A percentile compares a stretch with the other conserved stretches of the same genome.
These are phyloP conservation scores for Anthonomus grandis DNA, from an alignment of 1,140 invertebrate species.

Conservation along the genomic window DNA sequence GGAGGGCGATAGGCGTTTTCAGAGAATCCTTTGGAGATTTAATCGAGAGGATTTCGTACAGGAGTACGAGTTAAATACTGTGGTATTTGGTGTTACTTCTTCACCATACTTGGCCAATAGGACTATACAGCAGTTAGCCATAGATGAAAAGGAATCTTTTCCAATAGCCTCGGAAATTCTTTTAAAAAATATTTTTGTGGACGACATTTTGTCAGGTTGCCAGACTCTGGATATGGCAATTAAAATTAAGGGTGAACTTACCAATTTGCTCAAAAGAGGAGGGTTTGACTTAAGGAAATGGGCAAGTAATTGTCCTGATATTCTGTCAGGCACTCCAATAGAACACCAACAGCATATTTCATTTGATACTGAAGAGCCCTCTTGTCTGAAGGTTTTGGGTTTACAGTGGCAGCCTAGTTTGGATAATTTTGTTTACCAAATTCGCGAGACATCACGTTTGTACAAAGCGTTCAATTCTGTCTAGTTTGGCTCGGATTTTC, in stretches of 20 bases:
- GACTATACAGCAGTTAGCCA: slow-evolving; percentile 36
- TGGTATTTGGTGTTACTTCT: slow-evolving; percentile 44
- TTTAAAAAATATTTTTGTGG: slow-evolving; percentile 12
- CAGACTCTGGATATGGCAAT: background rate
- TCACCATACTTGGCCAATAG: slow-evolving; percentile 41
- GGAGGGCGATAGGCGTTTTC: slow-evolving; percentile 35
- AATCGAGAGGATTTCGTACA: slow-evolving; percentile 25
- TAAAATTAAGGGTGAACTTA: background rate
- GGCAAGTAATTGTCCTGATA: background rate
- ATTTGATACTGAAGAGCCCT: background rate
- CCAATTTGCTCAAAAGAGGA: background rate
- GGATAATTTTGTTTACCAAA: too few species aligned
- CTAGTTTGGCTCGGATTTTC: too few species aligned
- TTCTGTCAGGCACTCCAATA: background rate
- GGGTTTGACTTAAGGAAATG: slow-evolving; percentile 19
- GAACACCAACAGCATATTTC: background rate
- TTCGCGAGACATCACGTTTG: slow-evolving; percentile 21
- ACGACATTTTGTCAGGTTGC: slow-evolving; percentile 27
- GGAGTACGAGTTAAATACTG: slow-evolving; percentile 39
- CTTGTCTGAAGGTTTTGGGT: too few species aligned
- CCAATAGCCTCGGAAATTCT: slow-evolving; percentile 35
- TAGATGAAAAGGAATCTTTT: slow-evolving; percentile 29
- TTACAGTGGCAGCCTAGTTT: too few species aligned
- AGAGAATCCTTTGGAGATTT: slow-evolving; percentile 47
- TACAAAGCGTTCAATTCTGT: too few species aligned